Conservation (phyloP, 2,888 invertebrate species). For the Bedellia somnulentella region DNA sequence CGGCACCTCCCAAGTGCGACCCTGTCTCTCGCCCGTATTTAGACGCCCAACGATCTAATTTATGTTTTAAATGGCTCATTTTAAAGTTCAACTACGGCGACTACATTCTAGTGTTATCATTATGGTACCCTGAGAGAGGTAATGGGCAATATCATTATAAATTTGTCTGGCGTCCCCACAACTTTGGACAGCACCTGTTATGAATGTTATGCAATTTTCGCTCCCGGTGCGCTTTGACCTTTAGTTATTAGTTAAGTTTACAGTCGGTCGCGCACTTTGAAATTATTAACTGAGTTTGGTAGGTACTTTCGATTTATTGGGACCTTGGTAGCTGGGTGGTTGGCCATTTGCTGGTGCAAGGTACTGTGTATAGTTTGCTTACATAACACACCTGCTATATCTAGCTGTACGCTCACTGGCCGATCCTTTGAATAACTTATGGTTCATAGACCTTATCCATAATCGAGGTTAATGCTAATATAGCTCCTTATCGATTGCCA, state of each 20-base stretch:
- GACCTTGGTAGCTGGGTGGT: slow-evolving; percentile 35
- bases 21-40: slow-evolving; percentile 51
- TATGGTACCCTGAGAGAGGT: slow-evolving; percentile 28
- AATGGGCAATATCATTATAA: slow-evolving; percentile 47
- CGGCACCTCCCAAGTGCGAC: slow-evolving; percentile 48
- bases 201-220: slow-evolving; percentile 24
- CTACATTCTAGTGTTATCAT: slow-evolving; percentile 40
- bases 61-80: slow-evolving; percentile 51
- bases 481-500: slow-evolving; percentile 4
- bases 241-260: slow-evolving; percentile 8
- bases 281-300: not conserved
- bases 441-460: slow-evolving; percentile 52
- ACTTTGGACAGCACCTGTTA: slow-evolving; percentile 24
- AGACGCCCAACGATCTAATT: slow-evolving; percentile 56
- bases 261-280: too few relatives aligned
- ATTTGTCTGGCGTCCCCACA: slow-evolving; percentile 33
- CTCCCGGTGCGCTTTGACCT: slow-evolving; percentile 22
- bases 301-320: slow-evolving; percentile 36
- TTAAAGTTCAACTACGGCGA: slow-evolving; percentile 30
- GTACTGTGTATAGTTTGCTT: slow-evolving; percentile 26
- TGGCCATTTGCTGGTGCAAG: slow-evolving; percentile 41
- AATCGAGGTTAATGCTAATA: slow-evolving; percentile 17
- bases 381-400: slow-evolving; percentile 61
- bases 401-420: slow-evolving; percentile 47
- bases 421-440: slow-evolving; percentile 57